Percentiles rank a stretch among this genome's conserved stretches.
These are phyloP conservation scores for Oxyteleia sp. DNA, from an alignment of 2,888 invertebrate genomes.

Conservation along the genomic window DNA sequence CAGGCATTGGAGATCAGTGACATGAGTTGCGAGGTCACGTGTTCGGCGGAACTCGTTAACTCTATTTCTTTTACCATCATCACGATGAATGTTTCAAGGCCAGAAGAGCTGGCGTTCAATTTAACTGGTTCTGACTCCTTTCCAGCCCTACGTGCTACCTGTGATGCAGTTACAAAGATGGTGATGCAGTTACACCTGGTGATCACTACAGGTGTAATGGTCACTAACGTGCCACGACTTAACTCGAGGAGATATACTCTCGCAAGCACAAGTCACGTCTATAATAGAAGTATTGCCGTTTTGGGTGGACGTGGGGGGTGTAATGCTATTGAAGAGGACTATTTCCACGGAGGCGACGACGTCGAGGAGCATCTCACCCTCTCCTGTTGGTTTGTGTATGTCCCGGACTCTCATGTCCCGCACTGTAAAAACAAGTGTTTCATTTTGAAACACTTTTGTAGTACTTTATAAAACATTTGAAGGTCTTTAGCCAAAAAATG, in stretches of 20 bases:
- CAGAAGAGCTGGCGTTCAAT: slow-evolving; percentile 31
- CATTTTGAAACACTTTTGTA: too few relatives aligned
- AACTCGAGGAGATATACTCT: slow-evolving; percentile 54
- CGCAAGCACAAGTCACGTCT: slow-evolving; percentile 67
- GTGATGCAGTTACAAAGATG: neutral
- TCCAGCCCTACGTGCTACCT: neutral
- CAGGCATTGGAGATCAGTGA: slow-evolving; percentile 1
- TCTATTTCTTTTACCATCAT: slow-evolving; percentile 8
- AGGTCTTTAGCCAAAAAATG: too few relatives aligned
- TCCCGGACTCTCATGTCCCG: too few relatives aligned
- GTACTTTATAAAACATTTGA: too few relatives aligned
- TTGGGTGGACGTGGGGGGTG: slow-evolving; percentile 49
- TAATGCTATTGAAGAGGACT: slow-evolving; percentile 52
- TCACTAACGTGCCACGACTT: slow-evolving; percentile 40
- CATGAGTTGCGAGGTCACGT: slow-evolving; percentile 11
- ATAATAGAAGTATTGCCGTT: slow-evolving; percentile 55
- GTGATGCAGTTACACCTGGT: neutral
- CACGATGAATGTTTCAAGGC: slow-evolving; percentile 15
- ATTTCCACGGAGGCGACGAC: slow-evolving; percentile 46
- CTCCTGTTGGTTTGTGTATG: slow-evolving; percentile 58
- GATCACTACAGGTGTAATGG: neutral
- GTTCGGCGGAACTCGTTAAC: neutral
- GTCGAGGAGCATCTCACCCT: slow-evolving; percentile 38
- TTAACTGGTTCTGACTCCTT: neutral
- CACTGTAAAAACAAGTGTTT: too few relatives aligned